Evolutionary conservation across 2,113 vertebrate genomes (phyloP), one percentile per base, ranked within the genome.

Genomic region (Athene noctua): DNA sequence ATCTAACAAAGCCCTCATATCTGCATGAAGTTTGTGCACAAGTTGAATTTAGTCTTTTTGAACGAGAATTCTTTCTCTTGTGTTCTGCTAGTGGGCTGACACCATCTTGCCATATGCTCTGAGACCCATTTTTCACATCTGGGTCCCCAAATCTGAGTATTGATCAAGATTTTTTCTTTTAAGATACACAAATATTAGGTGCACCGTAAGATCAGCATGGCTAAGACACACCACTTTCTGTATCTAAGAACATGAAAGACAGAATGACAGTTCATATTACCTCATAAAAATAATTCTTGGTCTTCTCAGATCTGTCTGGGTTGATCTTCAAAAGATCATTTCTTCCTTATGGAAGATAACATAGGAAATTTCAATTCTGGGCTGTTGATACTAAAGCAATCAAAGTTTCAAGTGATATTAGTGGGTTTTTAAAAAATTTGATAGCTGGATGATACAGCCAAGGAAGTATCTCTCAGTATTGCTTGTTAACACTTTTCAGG

Each of bases 101-200:
- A 47, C 40, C 12, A n/a, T 26, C 23, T 34, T 72, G 17, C 7
- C 2, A 0, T 19, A 17, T 27, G 6, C 14, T 40, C 27, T 40
- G 25, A 55, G 17, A 51, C 6, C 19, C 19, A 17, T 59, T 67
- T 58, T 42, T 88, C 75, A 73, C 5, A 52, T 17, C 10, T 54
- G 30, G 16, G 1, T 59, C 11, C 10, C 36, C 2, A 3, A 3
- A 9, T 83, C 11, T 75, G n/a, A 52, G 21, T 52, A 8, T 13
- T 19, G 12, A 14, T 40, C 40, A 46, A n/a, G 25, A 72, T 10
- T 83, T 59, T 51, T 1, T 42, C 5, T 21, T 61, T 61, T 66
- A 61, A 57, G 32, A 21, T 42, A 25, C 9, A 32, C 5, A 75
- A 95, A 66, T n/a, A 8, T 15, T 83, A 38, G 4, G 17, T 49